A percentile compares a stretch with the other conserved stretches of the same genome.
phyloP scores from a whole-genome alignment of 2,797 vertebrate species.

The Rhynchonycteris naso region DNA sequence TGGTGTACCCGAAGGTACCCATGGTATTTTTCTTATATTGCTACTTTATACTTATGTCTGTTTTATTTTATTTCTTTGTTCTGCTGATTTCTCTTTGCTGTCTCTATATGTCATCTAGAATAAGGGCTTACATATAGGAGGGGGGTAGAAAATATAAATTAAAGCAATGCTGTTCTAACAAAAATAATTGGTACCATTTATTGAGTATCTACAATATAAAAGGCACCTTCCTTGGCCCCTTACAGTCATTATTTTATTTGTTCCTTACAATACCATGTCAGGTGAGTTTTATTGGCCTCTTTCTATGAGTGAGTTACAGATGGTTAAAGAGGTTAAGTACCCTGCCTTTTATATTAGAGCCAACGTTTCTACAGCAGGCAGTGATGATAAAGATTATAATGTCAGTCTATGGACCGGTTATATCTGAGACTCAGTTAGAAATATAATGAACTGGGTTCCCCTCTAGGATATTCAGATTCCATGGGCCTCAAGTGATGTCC shows the following conservation, averaged over 20 bases:
- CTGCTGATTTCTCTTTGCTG: conserved; percentile 17
- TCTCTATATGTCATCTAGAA: neutral
- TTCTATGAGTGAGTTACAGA: neutral
- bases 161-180: neutral
- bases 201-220: neutral
- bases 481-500: neutral
- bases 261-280: neutral
- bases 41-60: neutral
- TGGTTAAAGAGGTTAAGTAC: neutral
- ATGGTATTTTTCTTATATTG: neutral
- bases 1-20: neutral
- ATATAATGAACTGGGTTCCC: neutral
- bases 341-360: neutral
- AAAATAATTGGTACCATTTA: neutral
- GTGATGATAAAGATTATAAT: neutral
- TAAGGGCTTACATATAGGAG: neutral
- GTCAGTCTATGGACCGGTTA: neutral
- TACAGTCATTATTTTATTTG: neutral
- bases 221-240: neutral
- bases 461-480: neutral
- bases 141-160: neutral
- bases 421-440: neutral
- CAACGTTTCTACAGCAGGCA: neutral
- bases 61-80: conserved; percentile 2
- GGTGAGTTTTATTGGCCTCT: neutral